Evolutionary conservation across 2,888 invertebrate species (phyloP).

Genomic region (Heliconius sara): DNA sequence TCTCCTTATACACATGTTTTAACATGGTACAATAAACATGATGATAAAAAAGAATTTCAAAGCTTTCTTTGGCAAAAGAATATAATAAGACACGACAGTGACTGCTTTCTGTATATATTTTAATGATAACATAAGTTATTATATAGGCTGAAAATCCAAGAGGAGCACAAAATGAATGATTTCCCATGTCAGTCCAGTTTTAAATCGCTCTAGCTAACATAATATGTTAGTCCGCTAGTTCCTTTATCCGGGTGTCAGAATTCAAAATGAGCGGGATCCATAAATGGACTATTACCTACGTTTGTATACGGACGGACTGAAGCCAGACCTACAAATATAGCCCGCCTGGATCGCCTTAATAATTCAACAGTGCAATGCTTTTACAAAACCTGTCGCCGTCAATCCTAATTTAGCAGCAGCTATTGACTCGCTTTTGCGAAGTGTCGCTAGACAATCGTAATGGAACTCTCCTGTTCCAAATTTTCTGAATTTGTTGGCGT

Average conservation of each 20-base stretch:
- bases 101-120: slow-evolving; percentile 22
- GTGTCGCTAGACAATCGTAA: slow-evolving; percentile 80
- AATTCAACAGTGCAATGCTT: slow-evolving; percentile 84
- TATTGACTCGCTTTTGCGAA: slow-evolving; percentile 79
- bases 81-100: neutral
- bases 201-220: slow-evolving; percentile 41
- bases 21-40: slow-evolving; percentile 7
- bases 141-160: neutral
- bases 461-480: slow-evolving; percentile 76
- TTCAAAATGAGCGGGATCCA: slow-evolving; percentile 76
- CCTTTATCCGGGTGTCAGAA: slow-evolving; percentile 80
- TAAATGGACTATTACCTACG: slow-evolving; percentile 70
- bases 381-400: slow-evolving; percentile 84
- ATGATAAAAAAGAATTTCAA: slow-evolving; percentile 9
- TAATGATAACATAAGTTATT: slow-evolving; percentile 5
- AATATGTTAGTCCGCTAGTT: slow-evolving; percentile 68
- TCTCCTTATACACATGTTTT: neutral
- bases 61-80: neutral
- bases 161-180: neutral
- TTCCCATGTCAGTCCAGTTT: slow-evolving; percentile 25
- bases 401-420: slow-evolving; percentile 80
- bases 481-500: slow-evolving; percentile 38
- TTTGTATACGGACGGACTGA: slow-evolving; percentile 60
- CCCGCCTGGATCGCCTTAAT: slow-evolving; percentile 79
- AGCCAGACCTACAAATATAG: slow-evolving; percentile 75